Conservation (phyloP, 1,140 invertebrate species). For the Lordiphosa collinella region DNA sequence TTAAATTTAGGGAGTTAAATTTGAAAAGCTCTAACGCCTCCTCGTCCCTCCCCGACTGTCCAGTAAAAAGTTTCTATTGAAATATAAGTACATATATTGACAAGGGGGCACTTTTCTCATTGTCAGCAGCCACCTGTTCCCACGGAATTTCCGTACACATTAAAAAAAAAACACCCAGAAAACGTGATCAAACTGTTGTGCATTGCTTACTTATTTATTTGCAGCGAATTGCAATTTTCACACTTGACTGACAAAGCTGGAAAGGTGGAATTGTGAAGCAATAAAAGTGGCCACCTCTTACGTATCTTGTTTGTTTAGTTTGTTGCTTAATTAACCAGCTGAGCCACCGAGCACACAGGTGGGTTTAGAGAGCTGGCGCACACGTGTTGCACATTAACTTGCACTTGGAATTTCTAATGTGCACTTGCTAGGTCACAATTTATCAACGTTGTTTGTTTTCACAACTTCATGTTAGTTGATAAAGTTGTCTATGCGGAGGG, state of each 20-base stretch:
- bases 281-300: slow-evolving; percentile 33
- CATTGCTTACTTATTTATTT: slow-evolving; percentile 55
- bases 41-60: too few relatives aligned
- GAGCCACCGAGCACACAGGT: slow-evolving; percentile 12
- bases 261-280: slow-evolving; percentile 31
- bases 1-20: not conserved
- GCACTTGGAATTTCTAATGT: slow-evolving; percentile 23
- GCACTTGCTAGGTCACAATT: slow-evolving; percentile 3
- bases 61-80: not conserved
- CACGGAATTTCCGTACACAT: too few relatives aligned
- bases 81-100: too few relatives aligned
- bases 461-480: too few relatives aligned
- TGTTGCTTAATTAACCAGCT: slow-evolving; percentile 30
- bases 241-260: slow-evolving; percentile 26
- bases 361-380: slow-evolving; percentile 16
- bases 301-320: slow-evolving; percentile 4
- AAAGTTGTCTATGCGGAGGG: too few relatives aligned
- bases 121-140: slow-evolving; percentile 1
- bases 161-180: slow-evolving; percentile 13
- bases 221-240: slow-evolving; percentile 52
- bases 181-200: slow-evolving; percentile 39
- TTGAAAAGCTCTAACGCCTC: too few relatives aligned
- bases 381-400: slow-evolving; percentile 62
- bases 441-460: too few relatives aligned
- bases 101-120: slow-evolving; percentile 5